Evolutionary conservation across 2,797 vertebrate genomes (phyloP), one percentile per base, ranked within the genome.

Genomic region (Epinephelus awoara): DNA sequence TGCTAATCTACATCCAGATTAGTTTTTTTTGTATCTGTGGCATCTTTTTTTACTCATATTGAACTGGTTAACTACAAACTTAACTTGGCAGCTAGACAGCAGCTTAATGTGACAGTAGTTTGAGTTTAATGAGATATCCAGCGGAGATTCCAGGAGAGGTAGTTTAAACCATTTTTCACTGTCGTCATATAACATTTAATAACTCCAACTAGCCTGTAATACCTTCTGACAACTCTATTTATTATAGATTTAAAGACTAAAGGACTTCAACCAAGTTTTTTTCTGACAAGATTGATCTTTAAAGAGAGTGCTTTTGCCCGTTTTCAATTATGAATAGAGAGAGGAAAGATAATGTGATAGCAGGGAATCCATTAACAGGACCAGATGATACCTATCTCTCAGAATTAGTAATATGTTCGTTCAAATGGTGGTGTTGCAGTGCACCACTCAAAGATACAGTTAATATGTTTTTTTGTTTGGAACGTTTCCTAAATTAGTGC

Each of bases 131-230:
- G 56, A 79, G 62, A 67, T 61, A 52, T 55, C 38, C 72, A 66
- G 69, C 62, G 34, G 74, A 72, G 73, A 67, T 71, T 85, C 72
- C 7, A 80, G 59, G 46, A 64, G 67, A 61, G 44, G 51, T 27
- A 72, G 66, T 76, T 57, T 65, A 79, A 82, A 52, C 34, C 65
- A 76, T 85, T 76, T 84, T 84, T 83, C 79, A 75, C 62, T 46
- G 56, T 74, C 75, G 15, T 79, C 73, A 83, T 80, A 42, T 85
- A 88, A 80, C 76, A 81, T 90, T 86, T 82, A 89, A 73, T 77
- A 77, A 66, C 46, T 86, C 67, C 63, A 67, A 72, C 70, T 58
- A 61, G 71, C 52, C 15, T 75, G 44, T 77, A 69, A 86, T 69
- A 62, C 40, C 69, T 49, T 80, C 58, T 19, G 52, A 86, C 77